phyloP scores from a whole-genome alignment of 2,888 invertebrate genomes.

The Ophion obscuratus region DNA sequence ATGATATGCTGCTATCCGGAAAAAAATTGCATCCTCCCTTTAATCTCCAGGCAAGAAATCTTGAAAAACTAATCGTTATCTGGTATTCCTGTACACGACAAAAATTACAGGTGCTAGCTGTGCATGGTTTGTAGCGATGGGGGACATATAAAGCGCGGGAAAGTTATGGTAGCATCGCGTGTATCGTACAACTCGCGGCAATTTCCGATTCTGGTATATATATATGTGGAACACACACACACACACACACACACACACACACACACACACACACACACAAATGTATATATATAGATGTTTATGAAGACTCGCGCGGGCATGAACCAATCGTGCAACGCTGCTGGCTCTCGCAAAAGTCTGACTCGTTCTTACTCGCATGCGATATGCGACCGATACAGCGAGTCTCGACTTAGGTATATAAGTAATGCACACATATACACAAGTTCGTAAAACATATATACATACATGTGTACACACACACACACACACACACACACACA shows the following conservation, averaged over 20 bases:
- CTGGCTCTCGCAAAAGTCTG: slow-evolving; percentile 36
- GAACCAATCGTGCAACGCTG: slow-evolving; percentile 65
- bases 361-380: slow-evolving; percentile 63
- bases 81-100: slow-evolving; percentile 23
- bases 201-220: slow-evolving; percentile 18
- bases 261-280: too few relatives aligned
- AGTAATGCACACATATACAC: slow-evolving; percentile 16
- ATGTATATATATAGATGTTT: slow-evolving; percentile 9
- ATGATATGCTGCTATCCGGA: too few relatives aligned
- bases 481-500: too few relatives aligned
- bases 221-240: neutral
- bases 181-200: slow-evolving; percentile 62
- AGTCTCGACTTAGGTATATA: slow-evolving; percentile 12
- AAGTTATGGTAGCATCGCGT: slow-evolving; percentile 71
- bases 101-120: slow-evolving; percentile 16
- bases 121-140: slow-evolving; percentile 24
- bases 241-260: too few relatives aligned
- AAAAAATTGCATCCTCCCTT: neutral
- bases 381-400: slow-evolving; percentile 47
- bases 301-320: slow-evolving; percentile 38
- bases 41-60: neutral
- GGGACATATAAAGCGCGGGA: slow-evolving; percentile 54
- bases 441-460: slow-evolving; percentile 6
- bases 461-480: neutral
- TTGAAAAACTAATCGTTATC: neutral